Evolutionary conservation across 2,888 invertebrate genomes (phyloP).

Genomic region (Eumacrocentrus americanus): DNA sequence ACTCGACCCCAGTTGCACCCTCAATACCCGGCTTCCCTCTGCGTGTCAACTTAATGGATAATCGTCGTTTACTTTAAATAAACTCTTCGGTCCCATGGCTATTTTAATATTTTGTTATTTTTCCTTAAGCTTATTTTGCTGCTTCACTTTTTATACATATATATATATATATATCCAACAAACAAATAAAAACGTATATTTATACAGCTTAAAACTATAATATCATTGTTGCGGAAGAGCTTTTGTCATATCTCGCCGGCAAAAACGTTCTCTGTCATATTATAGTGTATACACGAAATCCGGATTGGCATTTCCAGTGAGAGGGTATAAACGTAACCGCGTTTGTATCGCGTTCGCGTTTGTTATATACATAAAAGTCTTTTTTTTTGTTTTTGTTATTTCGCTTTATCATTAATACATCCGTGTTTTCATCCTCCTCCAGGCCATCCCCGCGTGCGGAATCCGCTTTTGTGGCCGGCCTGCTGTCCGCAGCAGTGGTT

Average conservation of each 20-base stretch:
- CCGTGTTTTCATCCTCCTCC: conserved; percentile 26
- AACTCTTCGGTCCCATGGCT: background rate
- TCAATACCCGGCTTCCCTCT: background rate
- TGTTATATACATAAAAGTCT: conserved; percentile 11
- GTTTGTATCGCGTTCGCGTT: conserved; percentile 6
- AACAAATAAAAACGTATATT: too few relatives aligned
- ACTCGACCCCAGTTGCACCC: conserved; percentile 9
- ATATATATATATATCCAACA: too few relatives aligned
- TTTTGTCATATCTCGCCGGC: background rate
- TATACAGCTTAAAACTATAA: conserved; percentile 13
- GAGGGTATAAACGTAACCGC: background rate
- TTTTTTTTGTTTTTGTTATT: conserved; percentile 14
- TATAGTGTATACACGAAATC: conserved; percentile 1
- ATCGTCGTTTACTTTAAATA: conserved; percentile 13
- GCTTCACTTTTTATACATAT: background rate
- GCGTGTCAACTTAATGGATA: conserved; percentile 16
- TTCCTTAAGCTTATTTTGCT: background rate
- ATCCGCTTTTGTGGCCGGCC: conserved; percentile 55
- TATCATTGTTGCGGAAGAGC: conserved; percentile 7
- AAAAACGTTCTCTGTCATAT: conserved; percentile 10
- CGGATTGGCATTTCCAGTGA: conserved; percentile 20
- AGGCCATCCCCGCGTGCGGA: conserved; percentile 38
- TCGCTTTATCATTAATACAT: conserved; percentile 31
- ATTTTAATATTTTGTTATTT: background rate
- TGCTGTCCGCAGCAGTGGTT: conserved; percentile 39